Base-by-base conservation (phyloP, 1,140 invertebrate species). In the Tetramorium simillimum region DNA sequence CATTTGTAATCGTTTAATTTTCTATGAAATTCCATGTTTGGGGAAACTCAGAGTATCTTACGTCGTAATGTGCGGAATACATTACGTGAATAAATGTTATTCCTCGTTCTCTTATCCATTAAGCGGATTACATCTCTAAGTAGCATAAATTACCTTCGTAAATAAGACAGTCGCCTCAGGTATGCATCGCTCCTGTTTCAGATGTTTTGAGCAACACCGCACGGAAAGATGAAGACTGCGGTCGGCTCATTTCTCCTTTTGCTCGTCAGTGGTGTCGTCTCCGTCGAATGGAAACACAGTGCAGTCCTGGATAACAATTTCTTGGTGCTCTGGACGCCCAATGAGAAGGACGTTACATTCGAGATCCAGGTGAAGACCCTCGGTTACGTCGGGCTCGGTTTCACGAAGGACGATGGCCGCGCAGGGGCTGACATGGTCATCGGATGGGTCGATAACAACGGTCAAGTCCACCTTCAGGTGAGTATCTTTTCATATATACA, bases 321-420 rank as follows among this genome's bases (percentile, higher is more conserved):
- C 85, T 94, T 95, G 43, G 92, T 95, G 21, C 90, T 96, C 0
- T 96, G 96, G 96, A 95, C 95, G 37, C 94, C 94, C 1, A 92
- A 88, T n/a, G 94, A 95, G 75, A 94, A 95, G 92, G 97, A 97
- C 94, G 97, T 98, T 91, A 97, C 96, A 72, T 98, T 98, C 93
- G 97, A 98, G 95, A 95, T 98, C 90, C 97, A 97, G 95, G 97
- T 97, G 90, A 96, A 96, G 94, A 98, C 97, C 62, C 96, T 96
- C 89, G 98, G 98, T 87, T 98, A 98, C 94, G 96, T 98, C 84
- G 97, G 97, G 24, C 97, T 98, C 90, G 98, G 98, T 72, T 97
- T 98, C 92, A 98, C 97, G 88, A 96, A 96, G 82, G 80, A 60
- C 56, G 97, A 97, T 72, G 96, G 96, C 89, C 96, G 97, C 95